Percentiles rank a stretch among this genome's conserved stretches.
Conservation (phyloP, 2,113 vertebrate species). For the Garra rufa region DNA sequence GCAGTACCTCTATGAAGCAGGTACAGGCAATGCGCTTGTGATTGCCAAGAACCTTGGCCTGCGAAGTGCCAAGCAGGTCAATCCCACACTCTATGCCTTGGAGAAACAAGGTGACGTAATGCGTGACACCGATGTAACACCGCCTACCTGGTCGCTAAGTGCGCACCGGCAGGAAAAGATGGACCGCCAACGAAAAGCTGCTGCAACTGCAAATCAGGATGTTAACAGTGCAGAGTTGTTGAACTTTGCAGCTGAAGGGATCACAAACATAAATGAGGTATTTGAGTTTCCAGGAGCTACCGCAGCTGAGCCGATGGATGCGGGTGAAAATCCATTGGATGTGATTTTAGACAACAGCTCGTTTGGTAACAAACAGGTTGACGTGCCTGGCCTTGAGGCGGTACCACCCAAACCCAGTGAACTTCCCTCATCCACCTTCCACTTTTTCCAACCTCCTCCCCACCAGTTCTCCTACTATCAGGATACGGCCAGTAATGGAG, state of each 20-base stretch:
- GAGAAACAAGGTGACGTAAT: slow-evolving; percentile 88
- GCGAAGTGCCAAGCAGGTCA: slow-evolving; percentile 80
- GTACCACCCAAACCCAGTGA: slow-evolving; percentile 29
- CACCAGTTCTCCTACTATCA: slow-evolving; percentile 28
- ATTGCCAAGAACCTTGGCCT: slow-evolving; percentile 88
- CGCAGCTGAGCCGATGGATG: slow-evolving; percentile 2
- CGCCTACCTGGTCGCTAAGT: slow-evolving; percentile 83
- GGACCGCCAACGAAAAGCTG: slow-evolving; percentile 79
- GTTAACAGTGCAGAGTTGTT: not conserved
- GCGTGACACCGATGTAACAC: slow-evolving; percentile 63
- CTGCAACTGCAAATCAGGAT: slow-evolving; percentile 10
- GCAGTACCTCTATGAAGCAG: slow-evolving; percentile 75
- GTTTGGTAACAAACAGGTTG: not conserved
- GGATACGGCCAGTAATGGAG: slow-evolving; percentile 66
- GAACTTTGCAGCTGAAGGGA: not conserved
- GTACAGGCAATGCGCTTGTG: slow-evolving; percentile 76
- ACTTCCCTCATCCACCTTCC: not conserved
- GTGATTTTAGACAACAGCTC: slow-evolving; percentile 9
- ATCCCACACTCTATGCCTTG: slow-evolving; percentile 78
- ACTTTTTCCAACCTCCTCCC: not conserved
- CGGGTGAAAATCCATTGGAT: slow-evolving; percentile 12
- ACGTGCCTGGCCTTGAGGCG: slow-evolving; percentile 15
- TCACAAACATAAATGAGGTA: not conserved
- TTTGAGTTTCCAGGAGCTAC: not conserved
- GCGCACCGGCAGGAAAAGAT: slow-evolving; percentile 83